Evolutionary conservation across 37 sponge, comb jelly and placozoan genomes (phyloP).

Genomic region (Axinella damicornis): DNA sequence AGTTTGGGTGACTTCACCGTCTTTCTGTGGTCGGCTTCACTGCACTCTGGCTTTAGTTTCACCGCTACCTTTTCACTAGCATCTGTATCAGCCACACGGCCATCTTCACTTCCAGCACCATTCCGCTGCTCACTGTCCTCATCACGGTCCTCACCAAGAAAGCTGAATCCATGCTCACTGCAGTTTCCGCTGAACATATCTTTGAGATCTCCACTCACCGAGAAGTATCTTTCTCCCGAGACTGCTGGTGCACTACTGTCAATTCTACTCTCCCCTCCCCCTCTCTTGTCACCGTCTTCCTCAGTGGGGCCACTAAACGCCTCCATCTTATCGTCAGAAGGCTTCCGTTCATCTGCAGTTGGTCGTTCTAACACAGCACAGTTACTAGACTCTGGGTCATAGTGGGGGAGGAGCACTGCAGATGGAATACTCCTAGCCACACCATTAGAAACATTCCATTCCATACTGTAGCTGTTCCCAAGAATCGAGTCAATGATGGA

Average conservation of each 20-base stretch:
- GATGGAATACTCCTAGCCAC: background rate
- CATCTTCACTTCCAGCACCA: background rate
- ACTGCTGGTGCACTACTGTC: background rate
- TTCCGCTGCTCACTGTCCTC: background rate
- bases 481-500: slow-evolving; percentile 35
- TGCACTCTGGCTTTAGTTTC: background rate
- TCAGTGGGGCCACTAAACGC: too few species aligned
- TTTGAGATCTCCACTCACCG: slow-evolving; percentile 12
- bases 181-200: slow-evolving; percentile 3
- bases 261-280: too few species aligned
- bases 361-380: slow-evolving; percentile 25
- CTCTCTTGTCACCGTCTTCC: background rate
- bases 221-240: background rate
- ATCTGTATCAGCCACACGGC: too few species aligned
- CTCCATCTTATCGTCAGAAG: too few species aligned
- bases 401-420: background rate
- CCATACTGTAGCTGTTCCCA: background rate
- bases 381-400: slow-evolving; percentile 32
- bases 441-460: background rate
- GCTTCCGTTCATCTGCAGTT: too few species aligned
- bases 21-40: background rate
- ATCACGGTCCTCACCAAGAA: background rate
- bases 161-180: background rate
- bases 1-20: background rate
- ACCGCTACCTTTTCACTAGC: too few species aligned